phyloP scores from a whole-genome alignment of 2,888 invertebrate genomes.

The Acanthosepion lycidas region DNA sequence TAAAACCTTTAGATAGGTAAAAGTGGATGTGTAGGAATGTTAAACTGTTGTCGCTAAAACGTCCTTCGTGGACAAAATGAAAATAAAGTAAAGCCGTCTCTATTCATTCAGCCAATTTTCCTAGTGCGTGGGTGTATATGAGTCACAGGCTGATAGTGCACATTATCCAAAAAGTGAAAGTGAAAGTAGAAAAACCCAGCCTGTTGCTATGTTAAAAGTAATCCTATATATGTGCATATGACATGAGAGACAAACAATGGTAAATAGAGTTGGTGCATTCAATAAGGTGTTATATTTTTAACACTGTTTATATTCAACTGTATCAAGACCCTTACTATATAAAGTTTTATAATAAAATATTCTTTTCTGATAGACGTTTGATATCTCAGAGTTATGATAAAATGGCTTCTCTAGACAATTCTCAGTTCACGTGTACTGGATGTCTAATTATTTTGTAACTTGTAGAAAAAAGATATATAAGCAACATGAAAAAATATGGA shows the following conservation, averaged over 20 bases:
- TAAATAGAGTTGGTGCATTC: not conserved
- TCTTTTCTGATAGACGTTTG: too few relatives aligned
- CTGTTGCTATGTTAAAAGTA: not conserved
- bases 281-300: too few relatives aligned
- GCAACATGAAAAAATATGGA: slow-evolving; percentile 18
- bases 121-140: not conserved
- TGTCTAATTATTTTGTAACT: too few relatives aligned
- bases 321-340: not conserved
- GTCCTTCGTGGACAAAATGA: not conserved
- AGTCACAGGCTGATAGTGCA: not conserved
- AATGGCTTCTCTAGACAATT: too few relatives aligned
- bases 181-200: not conserved
- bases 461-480: not conserved
- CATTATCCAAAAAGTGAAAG: not conserved
- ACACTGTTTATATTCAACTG: not conserved
- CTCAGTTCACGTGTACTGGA: too few relatives aligned
- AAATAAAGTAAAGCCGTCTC: not conserved
- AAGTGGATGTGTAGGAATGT: slow-evolving; percentile 23
- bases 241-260: not conserved
- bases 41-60: not conserved
- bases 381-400: too few relatives aligned
- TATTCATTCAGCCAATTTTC: not conserved
- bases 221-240: not conserved
- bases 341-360: too few relatives aligned
- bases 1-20: not conserved